Conservation (phyloP, 2,113 vertebrate species). For the Willisornis vidua region DNA sequence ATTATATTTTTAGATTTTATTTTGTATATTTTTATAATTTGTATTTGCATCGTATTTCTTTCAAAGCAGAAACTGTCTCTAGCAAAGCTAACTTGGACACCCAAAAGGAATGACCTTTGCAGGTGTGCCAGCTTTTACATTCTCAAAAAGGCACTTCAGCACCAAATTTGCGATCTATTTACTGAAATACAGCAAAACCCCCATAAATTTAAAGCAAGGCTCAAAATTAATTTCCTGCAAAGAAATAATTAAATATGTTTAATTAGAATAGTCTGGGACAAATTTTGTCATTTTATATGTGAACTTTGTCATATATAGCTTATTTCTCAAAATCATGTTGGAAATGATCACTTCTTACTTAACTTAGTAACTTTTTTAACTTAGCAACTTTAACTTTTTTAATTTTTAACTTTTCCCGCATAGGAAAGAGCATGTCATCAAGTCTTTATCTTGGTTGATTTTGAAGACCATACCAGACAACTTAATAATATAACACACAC, state of each 20-base stretch:
- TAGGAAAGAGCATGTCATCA: not conserved
- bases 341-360: not conserved
- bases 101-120: not conserved
- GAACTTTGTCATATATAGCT: not conserved
- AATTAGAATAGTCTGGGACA: not conserved
- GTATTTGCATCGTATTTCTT: not conserved
- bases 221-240: not conserved
- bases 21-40: not conserved
- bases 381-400: not conserved
- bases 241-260: not conserved
- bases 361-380: not conserved
- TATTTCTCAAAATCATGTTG: not conserved
- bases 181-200: not conserved
- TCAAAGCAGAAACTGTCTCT: not conserved
- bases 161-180: not conserved
- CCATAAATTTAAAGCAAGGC: not conserved
- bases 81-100: not conserved
- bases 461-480: not conserved
- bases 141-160: not conserved
- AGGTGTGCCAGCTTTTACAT: not conserved
- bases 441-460: not conserved
- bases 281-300: not conserved
- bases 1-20: not conserved
- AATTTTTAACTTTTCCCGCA: not conserved
- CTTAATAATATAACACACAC: not conserved